Base-by-base conservation (phyloP, 1,140 invertebrate genomes). In the Drosophila obscura region DNA sequence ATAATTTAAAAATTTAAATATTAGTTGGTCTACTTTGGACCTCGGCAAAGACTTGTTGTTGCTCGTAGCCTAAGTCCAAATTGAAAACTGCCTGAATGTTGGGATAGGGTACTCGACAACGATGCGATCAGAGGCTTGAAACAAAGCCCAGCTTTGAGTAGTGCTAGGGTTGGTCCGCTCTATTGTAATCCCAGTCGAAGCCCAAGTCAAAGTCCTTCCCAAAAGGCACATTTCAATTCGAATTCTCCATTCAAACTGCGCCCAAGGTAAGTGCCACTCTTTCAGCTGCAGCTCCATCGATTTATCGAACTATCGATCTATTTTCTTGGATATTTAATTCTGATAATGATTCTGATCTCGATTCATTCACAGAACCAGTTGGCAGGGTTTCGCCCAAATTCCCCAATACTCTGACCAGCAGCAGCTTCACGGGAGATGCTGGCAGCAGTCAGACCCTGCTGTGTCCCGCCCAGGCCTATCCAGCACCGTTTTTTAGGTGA, bases 31-130 rank as follows among this genome's bases (percentile, higher is more conserved):
- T 5, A 22, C 7, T 24, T 53, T n/a, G 22, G 15, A 5, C 9
- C 3, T 46, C 16, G 44, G 78, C 80, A 80, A 65, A 77, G 80
- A 89, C 80, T 91, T 91, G 90, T 90, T 84, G 91, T 69, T 87
- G 35, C 35, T 39, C 35, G 16, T 63, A 63, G 16, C 53, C 50
- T 73, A 59, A 69, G 65, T 73, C 57, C 71, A 74, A 84, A 82
- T 90, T 90, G 92, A 93, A 93, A 93, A 94, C 95, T 95, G 96
- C 96, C 97, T 97, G 97, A 97, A 97, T 97, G 97, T 97, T 97
- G 96, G 96, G 96, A 97, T 97, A 97, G 96, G 96, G 96, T 97
- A 97, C 96, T 96, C 96, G 83, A 88, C 83, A 88, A 79, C 87
- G 79, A 66, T 55, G 53, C 63, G 63, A 67, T 39, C 11, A 13